phyloP scores from a whole-genome alignment of 2,888 invertebrate genomes.

The Alitta virens region DNA sequence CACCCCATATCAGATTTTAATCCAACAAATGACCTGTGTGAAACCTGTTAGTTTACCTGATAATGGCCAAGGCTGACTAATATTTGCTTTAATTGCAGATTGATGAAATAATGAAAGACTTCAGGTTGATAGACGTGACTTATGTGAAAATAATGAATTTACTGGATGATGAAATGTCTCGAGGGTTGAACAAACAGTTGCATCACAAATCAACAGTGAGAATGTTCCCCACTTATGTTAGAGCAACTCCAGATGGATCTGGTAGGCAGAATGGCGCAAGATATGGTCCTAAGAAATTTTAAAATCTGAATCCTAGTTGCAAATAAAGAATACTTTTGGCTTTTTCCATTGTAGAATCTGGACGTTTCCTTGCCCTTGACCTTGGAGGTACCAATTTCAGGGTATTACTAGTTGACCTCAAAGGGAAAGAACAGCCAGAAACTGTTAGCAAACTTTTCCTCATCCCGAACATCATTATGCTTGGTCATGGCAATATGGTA shows the following conservation, averaged over 20 bases:
- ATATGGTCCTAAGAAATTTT: too few relatives aligned
- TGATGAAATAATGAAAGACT: slow-evolving; percentile 80
- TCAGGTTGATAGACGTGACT: slow-evolving; percentile 77
- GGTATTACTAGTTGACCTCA: slow-evolving; percentile 85
- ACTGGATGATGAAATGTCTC: slow-evolving; percentile 73
- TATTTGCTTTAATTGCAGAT: slow-evolving; percentile 61
- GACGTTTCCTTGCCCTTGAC: slow-evolving; percentile 92
- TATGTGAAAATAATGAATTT: slow-evolving; percentile 74
- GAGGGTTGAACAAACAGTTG: slow-evolving; percentile 76
- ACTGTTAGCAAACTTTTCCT: slow-evolving; percentile 93
- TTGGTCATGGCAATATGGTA: slow-evolving; percentile 75
- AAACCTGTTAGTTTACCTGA: too few relatives aligned
- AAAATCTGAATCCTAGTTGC: too few relatives aligned
- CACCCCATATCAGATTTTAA: too few relatives aligned
- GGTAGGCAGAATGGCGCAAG: too few relatives aligned
- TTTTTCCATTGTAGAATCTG: slow-evolving; percentile 68
- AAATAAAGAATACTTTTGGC: not conserved
- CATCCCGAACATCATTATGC: slow-evolving; percentile 91
- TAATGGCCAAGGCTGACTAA: too few relatives aligned
- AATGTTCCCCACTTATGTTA: slow-evolving; percentile 93
- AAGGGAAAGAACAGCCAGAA: slow-evolving; percentile 69
- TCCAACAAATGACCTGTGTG: too few relatives aligned
- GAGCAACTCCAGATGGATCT: slow-evolving; percentile 90
- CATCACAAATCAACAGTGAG: slow-evolving; percentile 80
- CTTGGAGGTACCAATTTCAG: slow-evolving; percentile 97